These are phyloP conservation scores for Apamea crenata DNA, from an alignment of 2,888 invertebrate genomes.

Conservation along the genomic window DNA sequence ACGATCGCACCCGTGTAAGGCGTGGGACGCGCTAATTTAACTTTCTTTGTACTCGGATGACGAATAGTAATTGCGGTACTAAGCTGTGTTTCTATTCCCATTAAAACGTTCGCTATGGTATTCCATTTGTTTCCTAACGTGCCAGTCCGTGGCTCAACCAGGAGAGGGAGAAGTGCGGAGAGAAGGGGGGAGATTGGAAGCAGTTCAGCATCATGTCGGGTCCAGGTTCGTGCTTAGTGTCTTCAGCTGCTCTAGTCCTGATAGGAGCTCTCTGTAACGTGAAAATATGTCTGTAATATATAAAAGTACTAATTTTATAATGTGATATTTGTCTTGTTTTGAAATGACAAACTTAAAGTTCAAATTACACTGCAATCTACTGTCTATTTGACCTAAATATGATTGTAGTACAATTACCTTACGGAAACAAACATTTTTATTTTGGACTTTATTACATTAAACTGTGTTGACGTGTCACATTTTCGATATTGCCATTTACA, in stretches of 20 bases:
- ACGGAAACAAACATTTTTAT: too few species aligned
- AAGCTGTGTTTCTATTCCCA: background rate
- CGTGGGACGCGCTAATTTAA: background rate
- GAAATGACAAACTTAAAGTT: background rate
- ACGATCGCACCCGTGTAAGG: background rate
- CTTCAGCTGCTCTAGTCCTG: conserved; percentile 84
- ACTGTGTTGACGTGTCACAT: too few species aligned
- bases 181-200: background rate
- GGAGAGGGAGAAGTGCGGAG: conserved; percentile 21
- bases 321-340: background rate
- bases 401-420: too few species aligned
- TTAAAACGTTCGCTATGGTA: background rate
- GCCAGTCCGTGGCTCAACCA: conserved; percentile 33
- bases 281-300: background rate
- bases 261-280: conserved; percentile 82
- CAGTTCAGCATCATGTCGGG: conserved; percentile 79
- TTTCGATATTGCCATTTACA: too few species aligned
- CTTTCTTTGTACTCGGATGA: background rate
- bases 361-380: too few species aligned
- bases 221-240: conserved; percentile 81
- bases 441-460: too few species aligned
- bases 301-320: background rate
- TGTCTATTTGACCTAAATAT: too few species aligned
- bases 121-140: conserved; percentile 52
- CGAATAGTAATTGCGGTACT: background rate